Evolutionary conservation across 2,113 vertebrate genomes (phyloP).

Genomic region (Oriolus oriolus): DNA sequence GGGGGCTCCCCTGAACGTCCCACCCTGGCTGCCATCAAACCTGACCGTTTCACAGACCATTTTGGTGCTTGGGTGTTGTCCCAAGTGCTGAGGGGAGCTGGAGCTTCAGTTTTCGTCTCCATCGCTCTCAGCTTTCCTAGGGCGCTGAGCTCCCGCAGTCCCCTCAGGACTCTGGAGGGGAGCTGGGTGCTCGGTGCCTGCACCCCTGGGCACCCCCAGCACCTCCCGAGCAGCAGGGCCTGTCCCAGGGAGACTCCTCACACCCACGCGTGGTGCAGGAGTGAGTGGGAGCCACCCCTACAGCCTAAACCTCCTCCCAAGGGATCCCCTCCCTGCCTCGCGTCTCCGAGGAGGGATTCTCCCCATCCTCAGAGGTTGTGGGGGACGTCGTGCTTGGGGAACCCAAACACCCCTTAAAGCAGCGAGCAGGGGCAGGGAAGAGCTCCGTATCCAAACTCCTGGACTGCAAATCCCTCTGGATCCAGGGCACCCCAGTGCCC

Average conservation of each 20-base stretch:
- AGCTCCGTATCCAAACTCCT: accelerated
- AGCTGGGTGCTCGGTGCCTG: not conserved
- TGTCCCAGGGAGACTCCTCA: not conserved
- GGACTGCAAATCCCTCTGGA: accelerated
- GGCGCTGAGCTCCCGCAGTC: not conserved
- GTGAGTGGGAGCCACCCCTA: accelerated
- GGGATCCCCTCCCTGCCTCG: not conserved
- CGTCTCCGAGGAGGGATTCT: not conserved
- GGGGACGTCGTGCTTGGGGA: too few species aligned
- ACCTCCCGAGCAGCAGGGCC: accelerated
- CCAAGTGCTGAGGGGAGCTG: not conserved
- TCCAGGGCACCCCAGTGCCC: not conserved
- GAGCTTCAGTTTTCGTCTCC: not conserved
- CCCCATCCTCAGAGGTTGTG: not conserved
- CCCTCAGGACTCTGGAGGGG: not conserved
- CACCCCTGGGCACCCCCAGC: accelerated
- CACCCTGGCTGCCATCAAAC: not conserved
- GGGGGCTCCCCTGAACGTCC: accelerated
- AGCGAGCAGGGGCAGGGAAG: accelerated
- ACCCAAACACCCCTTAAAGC: not conserved
- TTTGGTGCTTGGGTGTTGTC: not conserved
- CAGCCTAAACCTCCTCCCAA: not conserved
- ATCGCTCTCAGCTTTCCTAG: accelerated
- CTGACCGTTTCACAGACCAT: accelerated
- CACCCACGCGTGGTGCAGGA: accelerated